These are phyloP conservation scores for Pterostichus madidus DNA, from an alignment of 2,888 invertebrate genomes.

Conservation along the genomic window DNA sequence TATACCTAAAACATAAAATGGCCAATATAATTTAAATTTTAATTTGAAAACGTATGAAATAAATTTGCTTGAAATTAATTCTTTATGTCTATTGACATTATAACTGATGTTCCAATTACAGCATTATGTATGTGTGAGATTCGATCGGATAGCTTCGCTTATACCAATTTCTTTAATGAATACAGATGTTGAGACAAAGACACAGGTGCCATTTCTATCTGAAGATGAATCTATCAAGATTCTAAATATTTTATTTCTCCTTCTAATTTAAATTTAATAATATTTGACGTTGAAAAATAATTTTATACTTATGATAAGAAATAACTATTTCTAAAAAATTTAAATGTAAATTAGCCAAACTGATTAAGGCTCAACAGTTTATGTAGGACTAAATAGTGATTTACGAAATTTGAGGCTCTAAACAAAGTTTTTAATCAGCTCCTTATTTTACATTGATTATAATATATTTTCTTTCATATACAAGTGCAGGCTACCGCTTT, in stretches of 20 bases:
- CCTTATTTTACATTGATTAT: too few relatives aligned
- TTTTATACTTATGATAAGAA: too few relatives aligned
- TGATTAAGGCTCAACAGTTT: too few relatives aligned
- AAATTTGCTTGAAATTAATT: constrained; percentile 38
- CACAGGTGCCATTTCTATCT: constrained; percentile 14
- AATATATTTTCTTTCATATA: too few relatives aligned
- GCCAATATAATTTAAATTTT: constrained; percentile 45
- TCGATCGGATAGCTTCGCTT: constrained; percentile 9
- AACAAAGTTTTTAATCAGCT: too few relatives aligned
- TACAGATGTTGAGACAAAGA: not conserved
- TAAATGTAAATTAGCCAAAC: too few relatives aligned
- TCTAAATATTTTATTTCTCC: not conserved
- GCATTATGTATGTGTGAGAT: constrained; percentile 2
- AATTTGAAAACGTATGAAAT: constrained; percentile 43
- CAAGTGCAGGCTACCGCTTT: too few relatives aligned
- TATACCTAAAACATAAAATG: constrained; percentile 1
- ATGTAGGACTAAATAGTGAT: too few relatives aligned
- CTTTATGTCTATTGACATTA: constrained; percentile 18
- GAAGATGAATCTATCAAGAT: not conserved
- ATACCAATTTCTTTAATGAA: constrained; percentile 29
- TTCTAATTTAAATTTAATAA: not conserved
- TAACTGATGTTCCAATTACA: constrained; percentile 53
- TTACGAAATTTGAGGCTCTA: too few relatives aligned
- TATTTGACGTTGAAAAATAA: too few relatives aligned
- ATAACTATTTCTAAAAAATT: too few relatives aligned